Conservation (phyloP, 2,113 vertebrate genomes). For the human (Homo sapiens) region GRCh38 chr7:18992501-18993000, state of each 20-base stretch:
- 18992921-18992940: not conserved
- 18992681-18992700: not conserved
- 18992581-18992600: not conserved
- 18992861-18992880: not conserved
- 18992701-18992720: not conserved
- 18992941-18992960: not conserved
- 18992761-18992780: not conserved
- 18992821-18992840: not conserved
- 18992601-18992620: not conserved
- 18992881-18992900: not conserved
- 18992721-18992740: not conserved
- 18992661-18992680: not conserved
- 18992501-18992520: not conserved
- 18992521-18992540: not conserved
- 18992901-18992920: not conserved
- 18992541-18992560: conserved; percentile 3
- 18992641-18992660: not conserved
- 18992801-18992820: not conserved
- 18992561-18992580: not conserved
- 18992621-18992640: conserved; percentile 29
- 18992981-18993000: not conserved
- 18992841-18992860: not conserved
- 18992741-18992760: not conserved
- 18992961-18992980: not conserved
- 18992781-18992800: not conserved